These are phyloP conservation scores for Panagrolaimus sp. DNA, from an alignment of 1,140 invertebrate species.

Conservation along the genomic window DNA sequence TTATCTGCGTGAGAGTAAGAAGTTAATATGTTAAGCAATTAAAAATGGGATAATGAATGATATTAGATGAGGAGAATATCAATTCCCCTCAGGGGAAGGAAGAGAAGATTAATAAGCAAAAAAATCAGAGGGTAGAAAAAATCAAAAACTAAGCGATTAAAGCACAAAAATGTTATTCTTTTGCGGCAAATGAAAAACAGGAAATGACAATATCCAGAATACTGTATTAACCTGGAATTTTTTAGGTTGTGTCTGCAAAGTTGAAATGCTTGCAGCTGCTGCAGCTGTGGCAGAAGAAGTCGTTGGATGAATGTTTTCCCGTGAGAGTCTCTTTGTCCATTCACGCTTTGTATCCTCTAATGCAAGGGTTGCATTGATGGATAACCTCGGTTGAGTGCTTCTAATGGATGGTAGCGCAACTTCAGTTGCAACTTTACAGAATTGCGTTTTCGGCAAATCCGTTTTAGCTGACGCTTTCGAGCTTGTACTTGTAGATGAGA, in stretches of 20 bases:
- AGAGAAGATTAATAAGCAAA: too few relatives aligned
- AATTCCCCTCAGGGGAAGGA: too few relatives aligned
- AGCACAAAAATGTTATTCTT: not conserved
- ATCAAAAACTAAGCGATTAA: too few relatives aligned
- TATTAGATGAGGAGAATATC: too few relatives aligned
- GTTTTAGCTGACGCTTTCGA: not conserved
- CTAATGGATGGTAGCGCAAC: not conserved
- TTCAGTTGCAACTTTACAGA: not conserved
- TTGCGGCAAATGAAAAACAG: not conserved
- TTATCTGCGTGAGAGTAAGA: too few relatives aligned
- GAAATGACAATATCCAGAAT: not conserved
- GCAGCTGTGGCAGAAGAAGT: not conserved
- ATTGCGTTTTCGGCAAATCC: not conserved
- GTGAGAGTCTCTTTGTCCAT: not conserved
- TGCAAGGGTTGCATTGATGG: not conserved
- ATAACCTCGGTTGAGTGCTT: not conserved
- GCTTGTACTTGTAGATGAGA: not conserved
- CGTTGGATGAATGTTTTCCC: not conserved
- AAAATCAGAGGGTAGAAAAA: too few relatives aligned
- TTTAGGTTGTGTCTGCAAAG: not conserved
- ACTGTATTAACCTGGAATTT: slow-evolving; percentile 3
- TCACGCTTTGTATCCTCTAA: not conserved
- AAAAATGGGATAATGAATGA: too few relatives aligned
- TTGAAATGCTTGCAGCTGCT: not conserved
- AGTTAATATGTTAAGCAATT: too few relatives aligned